These are phyloP conservation scores for Bergia puertoricense DNA, from an alignment of 92 coral and sea anemone species.

Conservation along the genomic window DNA sequence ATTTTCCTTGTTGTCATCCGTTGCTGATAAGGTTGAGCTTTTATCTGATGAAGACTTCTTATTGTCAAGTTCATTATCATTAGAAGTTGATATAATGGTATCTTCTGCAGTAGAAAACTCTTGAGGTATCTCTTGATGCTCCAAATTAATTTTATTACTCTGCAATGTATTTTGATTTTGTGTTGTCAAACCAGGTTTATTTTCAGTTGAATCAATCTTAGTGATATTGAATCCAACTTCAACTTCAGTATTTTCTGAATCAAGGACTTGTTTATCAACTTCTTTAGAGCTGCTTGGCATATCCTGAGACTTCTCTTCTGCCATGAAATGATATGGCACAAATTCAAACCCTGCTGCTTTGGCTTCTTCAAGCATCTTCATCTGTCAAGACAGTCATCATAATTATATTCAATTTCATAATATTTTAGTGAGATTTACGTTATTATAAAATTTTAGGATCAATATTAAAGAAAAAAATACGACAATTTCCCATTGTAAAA, in stretches of 20 bases:
- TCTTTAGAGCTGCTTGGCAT: background rate
- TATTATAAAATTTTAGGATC: too few species aligned
- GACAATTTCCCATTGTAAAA: background rate
- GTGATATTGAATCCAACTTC: background rate
- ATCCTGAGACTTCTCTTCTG: constrained; percentile 8
- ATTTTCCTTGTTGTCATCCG: constrained; percentile 21
- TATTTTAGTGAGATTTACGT: too few species aligned
- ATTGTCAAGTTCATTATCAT: background rate
- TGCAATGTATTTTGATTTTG: background rate
- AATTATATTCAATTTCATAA: constrained; percentile 2
- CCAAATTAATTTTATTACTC: background rate
- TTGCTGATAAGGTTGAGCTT: background rate
- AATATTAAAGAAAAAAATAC: too few species aligned
- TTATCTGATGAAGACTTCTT: background rate
- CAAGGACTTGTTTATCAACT: constrained; percentile 4
- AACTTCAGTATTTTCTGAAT: background rate
- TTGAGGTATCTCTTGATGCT: background rate
- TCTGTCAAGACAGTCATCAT: constrained; percentile 18
- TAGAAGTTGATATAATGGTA: background rate
- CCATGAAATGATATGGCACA: constrained; percentile 47
- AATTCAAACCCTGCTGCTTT: constrained; percentile 60
- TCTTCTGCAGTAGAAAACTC: background rate
- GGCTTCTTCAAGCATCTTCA: constrained; percentile 59
- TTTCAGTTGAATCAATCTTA: background rate
- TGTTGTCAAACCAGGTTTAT: background rate